Base-by-base conservation (phyloP, 2,888 invertebrate species). In the Agonopterix subpropinquella region DNA sequence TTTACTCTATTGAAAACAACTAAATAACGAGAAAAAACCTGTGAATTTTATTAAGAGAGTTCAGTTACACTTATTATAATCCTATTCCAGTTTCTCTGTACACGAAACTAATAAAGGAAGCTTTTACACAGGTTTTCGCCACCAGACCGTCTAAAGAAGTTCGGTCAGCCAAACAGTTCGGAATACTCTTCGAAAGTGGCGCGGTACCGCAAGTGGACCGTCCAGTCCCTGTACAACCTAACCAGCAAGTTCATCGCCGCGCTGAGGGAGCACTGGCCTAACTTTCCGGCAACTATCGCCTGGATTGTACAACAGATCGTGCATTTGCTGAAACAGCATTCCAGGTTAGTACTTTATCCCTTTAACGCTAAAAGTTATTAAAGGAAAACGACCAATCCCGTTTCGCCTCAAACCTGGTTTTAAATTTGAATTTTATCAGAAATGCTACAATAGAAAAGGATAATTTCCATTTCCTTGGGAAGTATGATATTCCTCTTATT, bases 281-380 rank as follows among this genome's bases (percentile, higher is more conserved):
- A 95, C 70, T 98, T 99, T 80, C 99, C 99, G 0, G 92, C 95
- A 15, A 93, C 94, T 53, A 89, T 98, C 10, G 93, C 95, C 8
- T 98, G 98, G 98, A 91, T 98, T 36, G 94, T 98, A 5, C 92
- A 95, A 61, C 96, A 97, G 71, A 93, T 97, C 68, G 93, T 94
- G 44, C 92, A 85, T 45, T 57, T 85, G 35, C 66, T 89, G 41
- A 85, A 87, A 51, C 83, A 88, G 55, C 81, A 47, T 45, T 50
- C 47, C 11, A 45, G 47, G 47, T 48, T 35, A 37, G 47, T n/a
- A n/a, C n/a, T 28, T 28, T 0, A 28, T 4, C 28, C 28, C n/a
- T n/a, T n/a, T n/a, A n/a, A n/a, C n/a, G n/a, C n/a, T n/a, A n/a
- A n/a, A n/a, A n/a, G n/a, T n/a, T n/a, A n/a, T n/a, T n/a, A n/a